Conservation (phyloP, 1,140 invertebrate species). For the Daktulosphaira vitifoliae region DNA sequence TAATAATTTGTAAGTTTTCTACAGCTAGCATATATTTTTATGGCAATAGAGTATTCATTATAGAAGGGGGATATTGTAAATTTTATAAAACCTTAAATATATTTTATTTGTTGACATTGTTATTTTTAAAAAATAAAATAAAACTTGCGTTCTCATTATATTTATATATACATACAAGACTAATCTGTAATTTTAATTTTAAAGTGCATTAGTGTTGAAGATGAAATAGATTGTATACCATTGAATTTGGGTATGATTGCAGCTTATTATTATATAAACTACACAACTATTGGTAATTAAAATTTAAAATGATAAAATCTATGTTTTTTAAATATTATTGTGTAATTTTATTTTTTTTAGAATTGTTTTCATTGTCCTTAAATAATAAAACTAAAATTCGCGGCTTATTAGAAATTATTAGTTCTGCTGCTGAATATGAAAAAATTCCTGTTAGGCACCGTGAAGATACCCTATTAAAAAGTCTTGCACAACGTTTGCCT, state of each 20-base stretch:
- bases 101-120: no score
- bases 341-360: conserved; percentile 47
- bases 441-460: conserved; percentile 87
- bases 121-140: not conserved
- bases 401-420: conserved; percentile 94
- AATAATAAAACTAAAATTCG: conserved; percentile 96
- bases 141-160: not conserved
- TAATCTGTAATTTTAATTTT: conserved; percentile 34
- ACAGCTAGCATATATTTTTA: no score
- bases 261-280: conserved; percentile 99
- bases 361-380: conserved; percentile 92
- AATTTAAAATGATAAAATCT: not conserved
- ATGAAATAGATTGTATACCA: conserved; percentile 93
- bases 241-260: conserved; percentile 99
- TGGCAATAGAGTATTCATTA: no score
- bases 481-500: conserved; percentile 65
- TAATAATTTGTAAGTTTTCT: no score
- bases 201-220: conserved; percentile 89
- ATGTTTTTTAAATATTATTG: not conserved
- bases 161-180: not conserved
- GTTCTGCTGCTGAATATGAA: conserved; percentile 94
- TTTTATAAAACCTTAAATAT: no score
- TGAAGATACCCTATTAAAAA: conserved; percentile 82
- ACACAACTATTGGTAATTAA: conserved; percentile 85
- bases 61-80: no score